Base-by-base conservation (phyloP, 2,113 vertebrate genomes). In the Electrona antarctica region DNA sequence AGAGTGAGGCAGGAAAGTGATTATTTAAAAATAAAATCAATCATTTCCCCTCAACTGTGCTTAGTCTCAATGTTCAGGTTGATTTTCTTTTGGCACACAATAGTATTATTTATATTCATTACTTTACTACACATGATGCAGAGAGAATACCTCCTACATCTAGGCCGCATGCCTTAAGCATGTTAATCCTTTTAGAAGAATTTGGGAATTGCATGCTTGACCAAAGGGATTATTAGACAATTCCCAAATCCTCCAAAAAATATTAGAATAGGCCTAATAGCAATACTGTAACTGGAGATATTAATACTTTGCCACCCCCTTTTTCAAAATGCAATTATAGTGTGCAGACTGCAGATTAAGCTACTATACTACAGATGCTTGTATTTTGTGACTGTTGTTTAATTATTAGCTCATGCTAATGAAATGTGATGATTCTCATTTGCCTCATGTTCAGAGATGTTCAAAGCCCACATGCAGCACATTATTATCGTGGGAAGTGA, bases 221-320 rank as follows among this genome's bases (percentile, higher is more conserved):
- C 51, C 75, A 64, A 77, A 87, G 72, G 64, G 78, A 87, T 88
- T 66, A 72, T 88, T 66, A 72, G 47, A 13, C 33, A 70, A 79
- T 72, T 66, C 47, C 52, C 11, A 57, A 67, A 58, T 68, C 14
- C 21, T 28, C 46, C 11, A 3, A 3, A 6, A n/a, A 62, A 54
- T 28, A 47, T 21, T 45, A 60, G 13, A 21, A 48, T 41, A 41
- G 33, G 33, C 3, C 33, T 57, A 50, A 50, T 11, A 13, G 14
- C 28, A 52, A 50, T 80, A 57, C 69, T 15, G 28, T 11, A 52
- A 47, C 0, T 48, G 8, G 71, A 9, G 51, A 59, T 48, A 13
- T 3, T 29, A 13, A 21, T 55, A 12, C 64, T 45, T 15, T 15
- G 67, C 60, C 48, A 55, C 15, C 48, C 13, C 48, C 49, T 41